Evolutionary conservation across 2,888 invertebrate genomes (phyloP).

Genomic region (Ennomos erosarius): DNA sequence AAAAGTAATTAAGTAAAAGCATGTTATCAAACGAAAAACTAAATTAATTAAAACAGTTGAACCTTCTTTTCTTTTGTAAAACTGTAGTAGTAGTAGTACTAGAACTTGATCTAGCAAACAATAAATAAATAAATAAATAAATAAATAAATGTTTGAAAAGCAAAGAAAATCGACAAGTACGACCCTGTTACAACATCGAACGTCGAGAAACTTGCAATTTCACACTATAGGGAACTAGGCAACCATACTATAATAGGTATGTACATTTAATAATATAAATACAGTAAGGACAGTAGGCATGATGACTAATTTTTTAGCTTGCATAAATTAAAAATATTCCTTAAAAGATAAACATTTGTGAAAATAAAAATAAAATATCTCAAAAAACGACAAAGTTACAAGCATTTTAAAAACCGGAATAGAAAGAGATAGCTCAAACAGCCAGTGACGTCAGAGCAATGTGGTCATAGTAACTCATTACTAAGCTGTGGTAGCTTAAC

Average conservation of each 20-base stretch:
- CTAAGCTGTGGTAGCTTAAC: no score
- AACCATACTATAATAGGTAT: constrained; percentile 23
- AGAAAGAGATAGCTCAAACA: no score
- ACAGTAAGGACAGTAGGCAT: constrained; percentile 18
- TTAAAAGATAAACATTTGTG: no score
- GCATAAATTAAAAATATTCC: no score
- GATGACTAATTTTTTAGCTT: no score
- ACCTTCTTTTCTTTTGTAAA: constrained; percentile 14
- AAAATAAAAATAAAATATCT: no score
- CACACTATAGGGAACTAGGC: constrained; percentile 36
- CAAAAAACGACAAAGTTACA: no score
- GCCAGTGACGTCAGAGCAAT: no score
- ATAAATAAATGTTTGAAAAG: constrained; percentile 19
- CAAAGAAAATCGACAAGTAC: constrained; percentile 15
- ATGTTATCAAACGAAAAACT: neutral
- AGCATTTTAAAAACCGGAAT: no score
- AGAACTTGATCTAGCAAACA: constrained; percentile 24
- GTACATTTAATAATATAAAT: constrained; percentile 1
- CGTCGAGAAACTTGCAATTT: constrained; percentile 39
- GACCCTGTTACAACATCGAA: constrained; percentile 26
- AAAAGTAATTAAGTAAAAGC: neutral
- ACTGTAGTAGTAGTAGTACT: constrained; percentile 9
- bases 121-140: no score
- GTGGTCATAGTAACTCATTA: no score
- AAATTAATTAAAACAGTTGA: constrained; percentile 17